Percentiles rank a stretch among this genome's conserved stretches.
phyloP scores from a whole-genome alignment of 2,113 vertebrate genomes.

The Coryphaenoides rupestris region DNA sequence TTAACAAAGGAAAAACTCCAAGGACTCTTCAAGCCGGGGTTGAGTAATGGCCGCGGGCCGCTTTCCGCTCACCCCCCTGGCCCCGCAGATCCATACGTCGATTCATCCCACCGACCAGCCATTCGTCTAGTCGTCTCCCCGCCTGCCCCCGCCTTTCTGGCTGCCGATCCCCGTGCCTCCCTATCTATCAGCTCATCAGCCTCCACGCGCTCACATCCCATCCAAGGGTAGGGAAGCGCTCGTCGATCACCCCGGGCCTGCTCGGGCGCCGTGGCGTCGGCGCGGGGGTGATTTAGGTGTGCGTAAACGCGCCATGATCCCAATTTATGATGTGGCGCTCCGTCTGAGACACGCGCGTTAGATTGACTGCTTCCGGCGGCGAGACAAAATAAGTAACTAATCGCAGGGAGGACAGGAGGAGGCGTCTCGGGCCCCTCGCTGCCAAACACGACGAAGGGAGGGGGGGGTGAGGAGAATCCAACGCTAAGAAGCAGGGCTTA shows the following conservation, averaged over 20 bases:
- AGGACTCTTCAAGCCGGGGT: constrained; percentile 42
- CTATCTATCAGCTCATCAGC: constrained; percentile 31
- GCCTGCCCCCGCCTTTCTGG: neutral
- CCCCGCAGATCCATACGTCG: constrained; percentile 30
- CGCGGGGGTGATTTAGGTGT: neutral
- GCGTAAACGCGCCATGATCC: neutral
- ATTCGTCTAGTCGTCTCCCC: constrained; percentile 24
- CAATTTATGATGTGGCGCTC: neutral
- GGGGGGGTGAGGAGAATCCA: too few species aligned
- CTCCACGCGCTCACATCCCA: constrained; percentile 22
- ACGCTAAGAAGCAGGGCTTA: too few species aligned
- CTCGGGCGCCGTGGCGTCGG: neutral
- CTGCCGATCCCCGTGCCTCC: constrained; percentile 2
- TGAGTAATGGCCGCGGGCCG: constrained; percentile 42
- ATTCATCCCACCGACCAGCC: constrained; percentile 16
- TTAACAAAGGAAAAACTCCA: constrained; percentile 17
- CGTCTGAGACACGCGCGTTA: too few species aligned
- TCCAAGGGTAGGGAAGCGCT: constrained; percentile 19
- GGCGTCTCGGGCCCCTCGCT: too few species aligned
- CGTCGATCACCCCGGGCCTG: neutral
- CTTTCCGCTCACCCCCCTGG: constrained; percentile 45
- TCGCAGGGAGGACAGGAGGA: too few species aligned
- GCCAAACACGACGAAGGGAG: too few species aligned
- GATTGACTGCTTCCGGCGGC: too few species aligned
- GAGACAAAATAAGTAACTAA: too few species aligned